These are phyloP conservation scores for Creontiades dilutus DNA, from an alignment of 2,888 invertebrate genomes.

Conservation along the genomic window DNA sequence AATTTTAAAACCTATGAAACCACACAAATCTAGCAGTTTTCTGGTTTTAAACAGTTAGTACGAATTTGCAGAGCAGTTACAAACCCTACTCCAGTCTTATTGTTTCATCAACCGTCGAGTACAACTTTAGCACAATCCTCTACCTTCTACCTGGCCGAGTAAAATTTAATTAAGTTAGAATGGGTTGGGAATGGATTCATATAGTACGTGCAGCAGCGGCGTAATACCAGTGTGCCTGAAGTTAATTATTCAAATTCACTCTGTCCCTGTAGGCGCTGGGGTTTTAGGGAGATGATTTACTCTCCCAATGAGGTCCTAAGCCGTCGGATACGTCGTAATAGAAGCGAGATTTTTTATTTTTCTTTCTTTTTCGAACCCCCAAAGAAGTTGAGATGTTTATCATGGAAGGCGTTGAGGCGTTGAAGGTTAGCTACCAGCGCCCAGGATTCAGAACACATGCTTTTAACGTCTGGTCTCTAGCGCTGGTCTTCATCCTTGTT, in stretches of 20 bases:
- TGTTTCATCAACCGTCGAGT: too few relatives aligned
- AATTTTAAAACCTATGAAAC: too few relatives aligned
- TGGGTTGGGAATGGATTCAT: neutral
- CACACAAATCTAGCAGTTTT: too few relatives aligned
- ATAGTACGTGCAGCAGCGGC: neutral
- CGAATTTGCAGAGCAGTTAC: too few relatives aligned
- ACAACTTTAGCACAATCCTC: too few relatives aligned
- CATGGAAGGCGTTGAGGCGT: neutral
- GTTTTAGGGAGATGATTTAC: slow-evolving; percentile 14
- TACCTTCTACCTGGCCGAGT: neutral
- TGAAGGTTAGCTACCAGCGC: neutral
- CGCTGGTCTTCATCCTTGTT: neutral
- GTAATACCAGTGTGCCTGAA: neutral
- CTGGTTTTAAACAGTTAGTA: too few relatives aligned
- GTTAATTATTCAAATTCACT: slow-evolving; percentile 4
- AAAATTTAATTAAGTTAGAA: neutral
- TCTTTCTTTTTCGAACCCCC: neutral
- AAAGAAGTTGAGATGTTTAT: neutral
- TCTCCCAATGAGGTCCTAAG: neutral
- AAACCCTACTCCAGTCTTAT: too few relatives aligned
- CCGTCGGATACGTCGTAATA: neutral
- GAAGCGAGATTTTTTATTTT: neutral
- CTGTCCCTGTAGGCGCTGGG: neutral
- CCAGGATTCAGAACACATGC: slow-evolving; percentile 4
- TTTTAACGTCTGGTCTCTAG: neutral